A percentile compares a stretch with the other conserved stretches of the same genome.
phyloP scores from a whole-genome alignment of 2,113 vertebrate genomes.

The Catharus minimus region DNA sequence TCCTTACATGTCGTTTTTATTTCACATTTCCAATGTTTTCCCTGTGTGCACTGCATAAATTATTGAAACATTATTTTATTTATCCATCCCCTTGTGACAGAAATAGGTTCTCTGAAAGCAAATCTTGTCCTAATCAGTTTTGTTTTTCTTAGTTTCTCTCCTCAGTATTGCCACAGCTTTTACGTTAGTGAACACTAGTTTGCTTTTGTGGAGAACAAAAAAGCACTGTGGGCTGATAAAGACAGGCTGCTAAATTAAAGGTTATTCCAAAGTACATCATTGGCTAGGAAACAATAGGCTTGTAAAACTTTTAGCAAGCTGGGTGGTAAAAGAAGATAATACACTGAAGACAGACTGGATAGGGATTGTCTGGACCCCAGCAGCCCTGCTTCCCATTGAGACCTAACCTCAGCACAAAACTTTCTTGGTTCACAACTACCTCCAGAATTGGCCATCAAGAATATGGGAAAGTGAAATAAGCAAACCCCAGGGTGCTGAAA shows the following conservation, averaged over 20 bases:
- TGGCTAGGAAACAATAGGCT: slow-evolving; percentile 12
- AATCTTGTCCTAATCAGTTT: slow-evolving; percentile 70
- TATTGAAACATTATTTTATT: slow-evolving; percentile 76
- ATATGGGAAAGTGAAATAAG: slow-evolving; percentile 3
- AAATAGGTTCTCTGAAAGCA: slow-evolving; percentile 71
- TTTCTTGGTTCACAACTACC: neutral
- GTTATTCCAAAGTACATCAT: slow-evolving; percentile 18
- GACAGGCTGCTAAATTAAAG: slow-evolving; percentile 45
- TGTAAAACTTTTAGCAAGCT: neutral
- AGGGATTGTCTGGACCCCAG: neutral
- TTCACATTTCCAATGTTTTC: slow-evolving; percentile 58
- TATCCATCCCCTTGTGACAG: slow-evolving; percentile 69
- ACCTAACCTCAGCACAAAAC: neutral
- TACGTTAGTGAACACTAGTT: slow-evolving; percentile 32
- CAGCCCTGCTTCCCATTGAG: neutral
- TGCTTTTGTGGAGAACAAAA: slow-evolving; percentile 37
- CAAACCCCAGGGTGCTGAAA: neutral
- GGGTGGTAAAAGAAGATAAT: neutral
- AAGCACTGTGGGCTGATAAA: slow-evolving; percentile 39
- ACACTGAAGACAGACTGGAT: neutral
- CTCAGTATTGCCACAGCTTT: slow-evolving; percentile 30
- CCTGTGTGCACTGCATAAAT: slow-evolving; percentile 57
- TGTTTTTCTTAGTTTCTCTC: slow-evolving; percentile 66
- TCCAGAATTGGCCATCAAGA: neutral
- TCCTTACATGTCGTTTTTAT: slow-evolving; percentile 36